A percentile compares a stretch with the other conserved stretches of the same genome.
These are phyloP conservation scores for Zaprionus vittiger DNA, from an alignment of 1,140 invertebrate genomes.

Conservation along the genomic window DNA sequence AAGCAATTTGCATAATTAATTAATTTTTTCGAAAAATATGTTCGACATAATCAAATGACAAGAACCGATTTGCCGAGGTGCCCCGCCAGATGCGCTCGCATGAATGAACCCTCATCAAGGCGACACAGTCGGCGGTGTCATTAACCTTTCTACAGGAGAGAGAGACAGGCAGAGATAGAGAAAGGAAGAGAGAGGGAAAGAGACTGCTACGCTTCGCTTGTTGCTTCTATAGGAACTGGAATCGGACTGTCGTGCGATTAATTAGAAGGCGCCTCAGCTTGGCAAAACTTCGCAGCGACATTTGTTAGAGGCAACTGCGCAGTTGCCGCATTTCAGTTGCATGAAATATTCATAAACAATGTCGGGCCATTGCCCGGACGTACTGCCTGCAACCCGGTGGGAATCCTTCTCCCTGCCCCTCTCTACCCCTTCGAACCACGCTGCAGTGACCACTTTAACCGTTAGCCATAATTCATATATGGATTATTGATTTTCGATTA, in stretches of 20 bases:
- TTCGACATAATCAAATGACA: conserved; percentile 28
- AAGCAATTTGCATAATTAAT: conserved; percentile 4
- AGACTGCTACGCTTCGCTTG: background rate
- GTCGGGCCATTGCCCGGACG: conserved; percentile 18
- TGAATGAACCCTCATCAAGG: conserved; percentile 17
- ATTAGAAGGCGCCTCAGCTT: conserved; percentile 19
- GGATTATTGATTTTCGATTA: conserved; percentile 80
- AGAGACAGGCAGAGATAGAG: background rate
- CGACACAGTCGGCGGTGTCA: conserved; percentile 19
- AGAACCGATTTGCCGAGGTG: conserved; percentile 17
- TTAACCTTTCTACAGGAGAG: conserved; percentile 20
- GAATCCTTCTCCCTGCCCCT: background rate
- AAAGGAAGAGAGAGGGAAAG: background rate
- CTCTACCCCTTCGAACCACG: background rate
- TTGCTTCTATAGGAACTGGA: conserved; percentile 12
- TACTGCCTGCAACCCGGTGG: background rate
- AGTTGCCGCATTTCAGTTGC: conserved; percentile 43
- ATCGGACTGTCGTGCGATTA: conserved; percentile 18
- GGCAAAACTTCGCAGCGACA: conserved; percentile 18
- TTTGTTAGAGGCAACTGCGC: conserved; percentile 49
- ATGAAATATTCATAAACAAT: conserved; percentile 68
- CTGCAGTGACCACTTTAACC: conserved; percentile 4
- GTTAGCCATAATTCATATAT: conserved; percentile 60
- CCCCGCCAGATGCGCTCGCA: background rate
- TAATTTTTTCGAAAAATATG: conserved; percentile 12